phyloP scores from a whole-genome alignment of 2,888 invertebrate species.

The Hipparchia sbordonii region DNA sequence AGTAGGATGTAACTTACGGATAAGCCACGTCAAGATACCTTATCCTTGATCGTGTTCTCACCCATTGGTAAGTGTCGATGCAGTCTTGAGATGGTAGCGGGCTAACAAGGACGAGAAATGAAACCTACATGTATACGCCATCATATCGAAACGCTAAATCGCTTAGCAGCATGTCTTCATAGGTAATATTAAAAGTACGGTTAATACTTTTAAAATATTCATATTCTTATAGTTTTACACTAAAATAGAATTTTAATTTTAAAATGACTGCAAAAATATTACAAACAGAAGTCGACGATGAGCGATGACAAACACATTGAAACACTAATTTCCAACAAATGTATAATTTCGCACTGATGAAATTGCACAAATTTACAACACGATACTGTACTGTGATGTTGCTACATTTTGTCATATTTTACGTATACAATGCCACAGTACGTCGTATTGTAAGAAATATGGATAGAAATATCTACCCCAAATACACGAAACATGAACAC shows the following conservation, averaged over 20 bases:
- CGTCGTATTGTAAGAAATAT: constrained; percentile 46
- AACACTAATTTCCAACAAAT: background rate
- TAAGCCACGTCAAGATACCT: no score
- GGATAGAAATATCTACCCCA: constrained; percentile 11
- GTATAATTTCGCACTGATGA: background rate
- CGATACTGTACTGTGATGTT: background rate
- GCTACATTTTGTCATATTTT: background rate
- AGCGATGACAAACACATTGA: background rate
- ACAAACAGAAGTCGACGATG: background rate
- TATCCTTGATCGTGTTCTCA: no score
- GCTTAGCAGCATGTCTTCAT: no score
- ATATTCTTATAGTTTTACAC: no score
- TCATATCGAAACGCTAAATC: no score
- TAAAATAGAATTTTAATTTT: background rate
- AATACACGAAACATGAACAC: constrained; percentile 55
- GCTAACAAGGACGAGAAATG: no score
- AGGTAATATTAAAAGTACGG: no score
- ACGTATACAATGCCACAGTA: constrained; percentile 14
- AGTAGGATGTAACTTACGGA: no score
- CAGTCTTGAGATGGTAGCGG: no score
- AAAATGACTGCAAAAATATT: background rate
- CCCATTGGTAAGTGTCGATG: no score
- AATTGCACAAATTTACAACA: background rate
- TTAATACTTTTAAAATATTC: no score
- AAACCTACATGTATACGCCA: no score